Evolutionary conservation across 1,140 invertebrate species (phyloP), one percentile per base, ranked within the genome.

Genomic region (Hylyphantes graminicola): DNA sequence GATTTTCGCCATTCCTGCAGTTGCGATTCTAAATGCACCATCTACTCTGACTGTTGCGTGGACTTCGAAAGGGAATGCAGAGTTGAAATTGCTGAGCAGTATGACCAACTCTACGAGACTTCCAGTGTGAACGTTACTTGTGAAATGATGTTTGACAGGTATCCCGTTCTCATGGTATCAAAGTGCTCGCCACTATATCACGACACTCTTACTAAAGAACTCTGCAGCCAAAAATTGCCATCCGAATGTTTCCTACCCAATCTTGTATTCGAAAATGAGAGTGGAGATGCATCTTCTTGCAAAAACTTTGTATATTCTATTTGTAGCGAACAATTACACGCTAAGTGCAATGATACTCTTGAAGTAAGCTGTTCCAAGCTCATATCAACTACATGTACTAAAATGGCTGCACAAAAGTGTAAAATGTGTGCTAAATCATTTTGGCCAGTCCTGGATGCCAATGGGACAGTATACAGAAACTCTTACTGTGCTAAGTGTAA

Each of bases 401-500:
- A 54, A 68, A 10, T 70, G 15, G 13, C 73, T 7, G 4, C 51
- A 8, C 13, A 9, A 1, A 67, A n/a, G 55, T 85, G 75, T 35
- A 6, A 53, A 61, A 68, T 11, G 2, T 85, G 82, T n/a, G 15
- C 50, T 8, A 67, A 48, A 50, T 10, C 35, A 15, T 50, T 74
- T 67, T 74, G 17, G 76, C 84, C 84, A 10, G 70, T 75, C 10
- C 13, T 73, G 17, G 59, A 57, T 51, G 17, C n/a, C 19, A 35
- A 85, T 10, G 50, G 54, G 11, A 17, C 64, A 10, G 0, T 85
- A 10, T 85, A 85, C 50, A 67, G 35, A 51, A 85, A 85, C 19
- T 64, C 76, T 15, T 85, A 54, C 9, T 85, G 85, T 64, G 85
- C 85, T 9, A 15, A n/a, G 13, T 85, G 85, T 17, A 85, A 85